These are phyloP conservation scores for Pemphredon lugubris DNA, from an alignment of 2,888 invertebrate species.

Conservation along the genomic window DNA sequence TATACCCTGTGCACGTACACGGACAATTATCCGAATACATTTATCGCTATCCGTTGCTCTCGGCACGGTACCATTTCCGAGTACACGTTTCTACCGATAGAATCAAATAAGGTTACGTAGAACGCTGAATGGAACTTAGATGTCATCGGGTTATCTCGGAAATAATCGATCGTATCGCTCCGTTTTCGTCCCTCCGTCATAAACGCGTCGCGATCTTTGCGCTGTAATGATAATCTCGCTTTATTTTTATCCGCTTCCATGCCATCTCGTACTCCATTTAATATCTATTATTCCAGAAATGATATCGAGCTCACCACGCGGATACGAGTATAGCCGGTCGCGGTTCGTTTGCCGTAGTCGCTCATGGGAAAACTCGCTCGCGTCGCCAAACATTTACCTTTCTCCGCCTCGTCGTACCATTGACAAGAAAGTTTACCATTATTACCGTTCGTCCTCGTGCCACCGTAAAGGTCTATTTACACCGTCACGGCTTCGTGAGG, in stretches of 20 bases:
- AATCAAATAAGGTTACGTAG: no score
- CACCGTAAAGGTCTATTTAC: no score
- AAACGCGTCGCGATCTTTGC: not conserved
- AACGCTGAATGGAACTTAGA: not conserved
- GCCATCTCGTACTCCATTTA: slow-evolving; percentile 23
- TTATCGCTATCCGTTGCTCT: no score
- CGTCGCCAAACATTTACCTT: slow-evolving; percentile 26
- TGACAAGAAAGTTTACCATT: slow-evolving; percentile 32
- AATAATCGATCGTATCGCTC: slow-evolving; percentile 11
- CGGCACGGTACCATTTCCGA: no score
- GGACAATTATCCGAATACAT: no score
- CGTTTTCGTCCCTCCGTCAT: slow-evolving; percentile 9
- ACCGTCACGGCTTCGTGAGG: no score
- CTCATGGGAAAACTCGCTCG: slow-evolving; percentile 7
- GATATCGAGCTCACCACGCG: slow-evolving; percentile 25
- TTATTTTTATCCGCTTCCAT: slow-evolving; percentile 14
- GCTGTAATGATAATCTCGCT: slow-evolving; percentile 7
- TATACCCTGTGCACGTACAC: not conserved
- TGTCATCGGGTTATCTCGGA: slow-evolving; percentile 11
- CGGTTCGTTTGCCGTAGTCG: slow-evolving; percentile 18
- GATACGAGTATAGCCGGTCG: not conserved
- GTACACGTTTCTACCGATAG: no score
- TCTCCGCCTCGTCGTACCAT: not conserved
- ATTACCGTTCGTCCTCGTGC: no score
- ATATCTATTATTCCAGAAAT: slow-evolving; percentile 33